Conservation (phyloP, 2,113 vertebrate genomes). For the Eubucco bourcierii region DNA sequence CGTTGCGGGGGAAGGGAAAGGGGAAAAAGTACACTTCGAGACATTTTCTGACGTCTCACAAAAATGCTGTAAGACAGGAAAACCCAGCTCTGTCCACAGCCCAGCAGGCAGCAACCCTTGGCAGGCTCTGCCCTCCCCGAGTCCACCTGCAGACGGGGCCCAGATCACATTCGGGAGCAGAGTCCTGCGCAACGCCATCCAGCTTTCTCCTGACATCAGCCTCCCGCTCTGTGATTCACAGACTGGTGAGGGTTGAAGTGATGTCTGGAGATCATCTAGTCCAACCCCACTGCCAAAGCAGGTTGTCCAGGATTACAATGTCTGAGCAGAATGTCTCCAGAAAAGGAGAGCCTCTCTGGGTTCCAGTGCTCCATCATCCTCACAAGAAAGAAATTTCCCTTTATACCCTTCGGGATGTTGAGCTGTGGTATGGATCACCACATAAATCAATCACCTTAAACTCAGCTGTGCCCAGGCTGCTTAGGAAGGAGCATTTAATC, state of each 20-base stretch:
- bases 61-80: slow-evolving; percentile 57
- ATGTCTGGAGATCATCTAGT: too few relatives aligned
- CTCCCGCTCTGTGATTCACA: too few relatives aligned
- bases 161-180: not conserved
- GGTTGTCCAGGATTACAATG: too few relatives aligned
- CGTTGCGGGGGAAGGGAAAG: not conserved
- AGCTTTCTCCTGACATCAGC: too few relatives aligned
- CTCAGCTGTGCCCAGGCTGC: not conserved
- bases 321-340: too few relatives aligned
- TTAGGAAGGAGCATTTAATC: not conserved
- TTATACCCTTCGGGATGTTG: not conserved
- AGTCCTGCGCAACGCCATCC: accelerated
- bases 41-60: not conserved
- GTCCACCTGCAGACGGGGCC: not conserved
- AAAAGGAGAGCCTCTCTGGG: too few relatives aligned
- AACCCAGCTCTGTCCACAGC: not conserved
- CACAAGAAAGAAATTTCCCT: too few relatives aligned
- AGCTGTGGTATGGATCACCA: too few relatives aligned
- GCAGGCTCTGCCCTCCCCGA: not conserved
- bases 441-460: not conserved
- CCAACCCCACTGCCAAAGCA: too few relatives aligned
- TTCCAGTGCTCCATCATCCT: too few relatives aligned
- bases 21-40: not conserved
- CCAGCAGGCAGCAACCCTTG: not conserved
- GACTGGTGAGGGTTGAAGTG: too few relatives aligned